Percentiles rank a stretch among this genome's conserved stretches.
These are phyloP conservation scores for Hapalemur alaotrensis DNA, from an alignment of 2,797 vertebrate genomes.

Conservation along the genomic window DNA sequence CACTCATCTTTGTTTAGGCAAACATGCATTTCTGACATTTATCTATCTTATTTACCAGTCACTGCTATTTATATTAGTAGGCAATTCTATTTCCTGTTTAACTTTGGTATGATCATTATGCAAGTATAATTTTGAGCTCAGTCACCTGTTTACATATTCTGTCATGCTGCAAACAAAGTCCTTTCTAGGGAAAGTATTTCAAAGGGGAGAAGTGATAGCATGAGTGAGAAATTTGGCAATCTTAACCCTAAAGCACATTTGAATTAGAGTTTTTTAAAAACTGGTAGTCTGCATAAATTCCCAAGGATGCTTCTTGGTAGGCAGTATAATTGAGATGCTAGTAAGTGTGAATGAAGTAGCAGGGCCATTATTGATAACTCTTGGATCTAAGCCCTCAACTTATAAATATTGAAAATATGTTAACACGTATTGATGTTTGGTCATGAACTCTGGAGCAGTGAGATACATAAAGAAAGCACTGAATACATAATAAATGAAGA, in stretches of 20 bases:
- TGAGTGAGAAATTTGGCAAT: neutral
- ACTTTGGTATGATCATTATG: neutral
- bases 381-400: constrained; percentile 46
- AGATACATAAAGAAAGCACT: neutral
- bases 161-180: neutral
- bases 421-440: constrained; percentile 54
- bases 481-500: constrained; percentile 46
- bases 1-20: constrained; percentile 38
- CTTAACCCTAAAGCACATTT: constrained; percentile 13
- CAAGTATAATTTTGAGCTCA: constrained; percentile 50
- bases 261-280: constrained; percentile 38
- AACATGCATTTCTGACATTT: constrained; percentile 55
- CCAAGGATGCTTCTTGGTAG: neutral
- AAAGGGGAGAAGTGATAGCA: neutral
- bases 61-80: constrained; percentile 57
- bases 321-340: constrained; percentile 53
- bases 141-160: constrained; percentile 42
- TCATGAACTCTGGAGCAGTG: constrained; percentile 30
- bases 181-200: constrained; percentile 37
- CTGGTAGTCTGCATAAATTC: neutral
- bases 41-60: constrained; percentile 35
- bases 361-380: constrained; percentile 38
- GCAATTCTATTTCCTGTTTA: constrained; percentile 35
- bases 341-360: neutral
- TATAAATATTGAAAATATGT: constrained; percentile 66